Evolutionary conservation across 1,140 invertebrate genomes (phyloP), one percentile per base, ranked within the genome.

Genomic region (Cherax quadricarinatus): DNA sequence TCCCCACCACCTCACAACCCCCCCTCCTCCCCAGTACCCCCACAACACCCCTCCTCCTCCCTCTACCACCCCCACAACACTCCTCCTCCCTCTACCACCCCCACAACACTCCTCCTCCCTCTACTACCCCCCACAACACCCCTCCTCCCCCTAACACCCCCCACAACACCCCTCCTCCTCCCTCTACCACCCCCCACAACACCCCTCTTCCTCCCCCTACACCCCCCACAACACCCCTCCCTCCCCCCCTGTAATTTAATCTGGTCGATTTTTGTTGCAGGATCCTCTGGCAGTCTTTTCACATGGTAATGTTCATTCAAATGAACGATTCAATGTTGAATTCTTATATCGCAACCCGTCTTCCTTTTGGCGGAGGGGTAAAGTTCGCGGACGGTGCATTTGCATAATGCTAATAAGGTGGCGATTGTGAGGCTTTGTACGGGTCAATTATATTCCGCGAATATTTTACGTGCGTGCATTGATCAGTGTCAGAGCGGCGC

Each of bases 271-370:
- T 91, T 91, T 91, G 89, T 91, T 91, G 89, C 89, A 70, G 83
- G 89, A 91, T 91, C 89, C 89, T 91, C 89, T 91, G 70, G n/a
- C 51, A 80, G 89, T 91, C 89, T 91, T 91, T 91, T 91, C 89
- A 80, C 89, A 91, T 91, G 89, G 89, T 91, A 91, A 91, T 91
- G 89, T 83, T 62, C 89, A 91, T 91, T 91, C 89, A 91, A 91
- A 91, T 91, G 89, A 91, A 91, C 89, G 89, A 91, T 91, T 91
- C 89, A 91, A 91, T 91, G 89, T 91, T 91, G 86, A 91, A 91
- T 91, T 91, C 89, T 91, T 91, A 91, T 86, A 91, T 91, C 86
- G 89, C 89, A 91, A 91, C 89, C 83, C 48, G 83, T 80, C 84
- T 86, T 86, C 83, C 82, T 91, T 91, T 91, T 91, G 73, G 89